Percentiles rank a stretch among this genome's conserved stretches.
phyloP scores from a whole-genome alignment of 2,888 invertebrate species.

The Chrysolina oricalcia region DNA sequence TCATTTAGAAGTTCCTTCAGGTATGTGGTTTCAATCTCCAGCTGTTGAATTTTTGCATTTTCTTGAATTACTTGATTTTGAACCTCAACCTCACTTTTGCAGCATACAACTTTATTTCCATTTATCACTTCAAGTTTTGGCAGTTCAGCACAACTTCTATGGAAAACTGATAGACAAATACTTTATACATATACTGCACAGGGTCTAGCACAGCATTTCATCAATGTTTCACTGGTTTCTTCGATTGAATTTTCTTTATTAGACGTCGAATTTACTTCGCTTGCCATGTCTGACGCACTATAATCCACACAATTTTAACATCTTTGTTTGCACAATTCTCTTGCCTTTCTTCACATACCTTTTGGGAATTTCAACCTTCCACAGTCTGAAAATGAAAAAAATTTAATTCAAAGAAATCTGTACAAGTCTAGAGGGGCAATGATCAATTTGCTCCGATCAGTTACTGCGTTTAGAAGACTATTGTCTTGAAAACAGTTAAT shows the following conservation, averaged over 20 bases:
- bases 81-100: not conserved
- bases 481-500: too few species aligned
- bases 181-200: not conserved
- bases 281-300: too few species aligned
- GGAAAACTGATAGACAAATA: not conserved
- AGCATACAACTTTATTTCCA: not conserved
- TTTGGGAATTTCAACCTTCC: too few species aligned
- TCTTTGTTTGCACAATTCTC: too few species aligned
- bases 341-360: too few species aligned
- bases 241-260: not conserved
- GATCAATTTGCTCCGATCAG: too few species aligned
- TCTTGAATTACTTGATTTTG: not conserved
- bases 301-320: too few species aligned
- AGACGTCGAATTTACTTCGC: not conserved
- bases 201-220: not conserved
- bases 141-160: not conserved
- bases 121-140: not conserved
- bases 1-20: not conserved
- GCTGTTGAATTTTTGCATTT: slow-evolving; percentile 2
- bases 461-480: too few species aligned
- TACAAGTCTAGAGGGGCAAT: too few species aligned
- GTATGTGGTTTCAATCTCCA: not conserved
- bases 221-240: not conserved
- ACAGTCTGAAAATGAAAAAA: too few species aligned
- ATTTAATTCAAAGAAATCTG: too few species aligned